A percentile compares a stretch with the other conserved stretches of the same genome.
phyloP scores from a whole-genome alignment of 2,113 vertebrate genomes.

The Crotalus tigris region DNA sequence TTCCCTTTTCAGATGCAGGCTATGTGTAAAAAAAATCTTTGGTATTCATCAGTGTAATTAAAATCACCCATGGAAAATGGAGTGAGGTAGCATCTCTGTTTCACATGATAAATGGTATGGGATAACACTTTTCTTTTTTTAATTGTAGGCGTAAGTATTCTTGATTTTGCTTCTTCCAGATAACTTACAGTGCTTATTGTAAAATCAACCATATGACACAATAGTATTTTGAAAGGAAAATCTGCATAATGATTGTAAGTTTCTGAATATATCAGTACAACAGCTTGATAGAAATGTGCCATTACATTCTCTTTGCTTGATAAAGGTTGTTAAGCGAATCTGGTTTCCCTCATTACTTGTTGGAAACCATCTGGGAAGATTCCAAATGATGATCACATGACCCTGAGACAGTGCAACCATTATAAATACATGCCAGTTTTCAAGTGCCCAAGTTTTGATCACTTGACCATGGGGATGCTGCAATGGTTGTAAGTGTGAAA shows the following conservation, averaged over 20 bases:
- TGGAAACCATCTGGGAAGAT: not conserved
- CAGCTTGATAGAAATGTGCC: conserved; percentile 71
- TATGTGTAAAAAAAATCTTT: conserved; percentile 93
- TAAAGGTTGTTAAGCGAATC: conserved; percentile 71
- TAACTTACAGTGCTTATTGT: conserved; percentile 80
- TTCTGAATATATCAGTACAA: conserved; percentile 75
- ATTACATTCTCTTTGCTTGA: conserved; percentile 97
- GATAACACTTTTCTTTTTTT: conserved; percentile 75
- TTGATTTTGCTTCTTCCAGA: conserved; percentile 80
- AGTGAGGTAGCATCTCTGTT: conserved; percentile 99
- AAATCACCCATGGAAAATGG: conserved; percentile 98
- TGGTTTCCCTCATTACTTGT: not conserved
- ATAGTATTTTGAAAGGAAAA: conserved; percentile 79
- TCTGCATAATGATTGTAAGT: conserved; percentile 67
- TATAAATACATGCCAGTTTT: not conserved
- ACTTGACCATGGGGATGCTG: not conserved
- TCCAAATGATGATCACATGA: not conserved
- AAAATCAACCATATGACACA: conserved; percentile 89
- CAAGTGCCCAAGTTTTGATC: not conserved
- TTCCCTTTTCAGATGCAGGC: conserved; percentile 86
- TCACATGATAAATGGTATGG: conserved; percentile 98
- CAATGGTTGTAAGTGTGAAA: not conserved
- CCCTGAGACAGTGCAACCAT: not conserved
- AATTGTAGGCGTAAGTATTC: conserved; percentile 83
- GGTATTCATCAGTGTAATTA: conserved; percentile 99